Evolutionary conservation across 2,113 vertebrate species (phyloP).

Genomic region (Anhinga anhinga): DNA sequence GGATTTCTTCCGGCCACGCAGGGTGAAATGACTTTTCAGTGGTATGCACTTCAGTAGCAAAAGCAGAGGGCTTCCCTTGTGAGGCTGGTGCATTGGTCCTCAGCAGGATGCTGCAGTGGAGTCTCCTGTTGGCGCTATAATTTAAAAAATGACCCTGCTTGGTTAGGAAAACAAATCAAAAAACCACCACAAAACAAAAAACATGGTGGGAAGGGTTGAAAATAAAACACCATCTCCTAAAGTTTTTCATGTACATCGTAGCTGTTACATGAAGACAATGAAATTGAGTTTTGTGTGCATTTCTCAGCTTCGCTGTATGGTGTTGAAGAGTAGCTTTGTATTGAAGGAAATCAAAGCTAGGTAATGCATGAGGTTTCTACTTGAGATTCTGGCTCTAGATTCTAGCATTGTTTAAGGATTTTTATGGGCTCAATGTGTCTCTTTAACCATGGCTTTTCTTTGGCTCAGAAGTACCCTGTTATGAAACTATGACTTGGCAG

Average conservation of each 20-base stretch:
- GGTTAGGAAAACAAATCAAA: background rate
- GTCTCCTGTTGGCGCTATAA: background rate
- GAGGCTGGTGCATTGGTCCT: background rate
- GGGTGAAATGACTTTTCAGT: background rate
- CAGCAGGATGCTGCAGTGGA: background rate
- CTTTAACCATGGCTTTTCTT: background rate
- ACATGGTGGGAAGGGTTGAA: background rate
- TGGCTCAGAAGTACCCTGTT: background rate
- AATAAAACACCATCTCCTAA: accelerated
- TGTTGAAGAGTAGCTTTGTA: background rate
- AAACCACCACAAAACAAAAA: background rate
- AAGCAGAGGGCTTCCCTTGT: background rate
- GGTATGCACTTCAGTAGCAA: background rate
- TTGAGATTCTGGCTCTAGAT: background rate
- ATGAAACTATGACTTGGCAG: background rate
- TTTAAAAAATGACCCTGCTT: background rate
- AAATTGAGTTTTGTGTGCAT: background rate
- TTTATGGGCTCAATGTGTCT: background rate
- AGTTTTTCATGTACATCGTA: accelerated
- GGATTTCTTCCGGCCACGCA: background rate
- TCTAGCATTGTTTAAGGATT: background rate
- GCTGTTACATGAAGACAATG: background rate
- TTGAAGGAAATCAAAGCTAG: background rate
- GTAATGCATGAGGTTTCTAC: background rate
- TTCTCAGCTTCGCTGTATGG: background rate